Base-by-base conservation (phyloP, 2,888 invertebrate genomes). In the Nymphalis c-album region DNA sequence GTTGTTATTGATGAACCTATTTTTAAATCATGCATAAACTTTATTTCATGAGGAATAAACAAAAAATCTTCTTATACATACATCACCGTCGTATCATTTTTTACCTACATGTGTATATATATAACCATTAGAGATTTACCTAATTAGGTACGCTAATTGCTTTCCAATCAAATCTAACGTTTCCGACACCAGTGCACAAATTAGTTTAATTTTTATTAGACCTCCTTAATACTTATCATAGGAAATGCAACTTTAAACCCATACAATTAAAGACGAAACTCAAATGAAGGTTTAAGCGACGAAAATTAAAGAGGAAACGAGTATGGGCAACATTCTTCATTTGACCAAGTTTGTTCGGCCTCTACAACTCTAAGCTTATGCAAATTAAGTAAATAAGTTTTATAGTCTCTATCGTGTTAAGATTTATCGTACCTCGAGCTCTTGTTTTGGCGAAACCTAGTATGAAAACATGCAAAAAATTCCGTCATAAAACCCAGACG, bases 361-460 rank as follows among this genome's bases (percentile, higher is more conserved):
- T 81, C 81, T 75, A 75, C 86, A 85, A 84, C 86, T 85, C 70
- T 85, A 85, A 84, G 85, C 78, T 82, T 87, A 90, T 88, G 88
- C 85, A 88, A 90, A 90, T 89, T 77, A 85, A 77, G 81, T 81
- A 80, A 71, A 84, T 70, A 71, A 71, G 64, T 71, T 71, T 72
- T 68, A 85, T 80, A 77, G 79, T 74, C 77, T 71, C 79, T 81
- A 81, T 81, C 79, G 80, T 75, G 64, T 18, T 57, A 57, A 81
- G 76, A 86, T 85, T 85, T 84, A 86, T 85, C 84, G 81, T 80
- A 78, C 81, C n/a, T n/a, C 76, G 26, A 31, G 6, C 80, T 84
- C 83, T 60, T 69, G 60, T 69, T 78, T 83, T 78, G 81, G 83
- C 70, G 71, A 76, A 70, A 72, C 62, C 31, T 46, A 40, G 22